Evolutionary conservation across 1,140 invertebrate genomes (phyloP).

Genomic region (Drosophila busckii): DNA sequence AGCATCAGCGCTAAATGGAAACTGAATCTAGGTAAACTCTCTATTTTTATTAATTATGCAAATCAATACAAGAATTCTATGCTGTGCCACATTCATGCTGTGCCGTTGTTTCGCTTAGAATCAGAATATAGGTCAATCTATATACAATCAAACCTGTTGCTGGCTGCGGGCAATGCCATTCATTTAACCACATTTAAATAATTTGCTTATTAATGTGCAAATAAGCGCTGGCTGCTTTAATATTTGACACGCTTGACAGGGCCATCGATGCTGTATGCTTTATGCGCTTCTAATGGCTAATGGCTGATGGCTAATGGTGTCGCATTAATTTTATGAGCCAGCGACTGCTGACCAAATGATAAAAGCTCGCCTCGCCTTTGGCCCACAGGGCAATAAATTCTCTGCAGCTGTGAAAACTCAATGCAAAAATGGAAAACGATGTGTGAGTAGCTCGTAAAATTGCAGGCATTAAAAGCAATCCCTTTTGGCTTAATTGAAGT

Average conservation of each 20-base stretch:
- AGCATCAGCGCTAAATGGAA: no score
- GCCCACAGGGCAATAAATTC: conserved; percentile 25
- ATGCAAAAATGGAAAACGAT: conserved; percentile 32
- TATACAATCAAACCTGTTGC: conserved; percentile 49
- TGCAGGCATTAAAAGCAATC: conserved; percentile 34
- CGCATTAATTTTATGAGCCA: conserved; percentile 49
- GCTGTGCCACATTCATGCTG: conserved; percentile 52
- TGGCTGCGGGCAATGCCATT: not conserved
- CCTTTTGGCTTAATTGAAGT: conserved; percentile 38
- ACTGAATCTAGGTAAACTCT: no score
- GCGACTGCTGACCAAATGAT: conserved; percentile 31
- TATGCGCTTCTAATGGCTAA: conserved; percentile 46
- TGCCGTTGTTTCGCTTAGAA: conserved; percentile 41
- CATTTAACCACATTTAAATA: conserved; percentile 52
- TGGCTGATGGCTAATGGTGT: conserved; percentile 18
- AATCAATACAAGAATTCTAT: conserved; percentile 38
- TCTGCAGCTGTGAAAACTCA: conserved; percentile 25
- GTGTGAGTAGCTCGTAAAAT: conserved; percentile 32
- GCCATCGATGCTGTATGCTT: conserved; percentile 43
- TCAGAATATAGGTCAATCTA: conserved; percentile 54
- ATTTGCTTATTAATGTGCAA: conserved; percentile 70
- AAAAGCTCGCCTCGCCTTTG: conserved; percentile 34
- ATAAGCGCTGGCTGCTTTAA: conserved; percentile 35
- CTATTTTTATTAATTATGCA: conserved; percentile 59
- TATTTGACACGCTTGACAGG: conserved; percentile 58